Evolutionary conservation across 2,888 invertebrate species (phyloP).

Genomic region (Pterobdella sp.): DNA sequence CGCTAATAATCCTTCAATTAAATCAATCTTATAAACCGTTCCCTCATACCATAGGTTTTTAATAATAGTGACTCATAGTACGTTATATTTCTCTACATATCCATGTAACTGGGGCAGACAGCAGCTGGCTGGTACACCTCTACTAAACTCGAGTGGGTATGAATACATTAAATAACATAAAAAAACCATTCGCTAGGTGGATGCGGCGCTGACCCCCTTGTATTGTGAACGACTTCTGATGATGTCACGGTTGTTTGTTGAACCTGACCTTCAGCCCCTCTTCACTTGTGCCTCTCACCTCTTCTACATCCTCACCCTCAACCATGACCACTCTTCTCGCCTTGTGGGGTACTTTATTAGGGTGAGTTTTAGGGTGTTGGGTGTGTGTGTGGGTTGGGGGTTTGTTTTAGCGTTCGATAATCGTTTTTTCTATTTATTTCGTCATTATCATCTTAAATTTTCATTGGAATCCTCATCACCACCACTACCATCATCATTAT

Average conservation of each 20-base stretch:
- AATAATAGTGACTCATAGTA: no score
- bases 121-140: no score
- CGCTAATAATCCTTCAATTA: no score
- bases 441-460: no score
- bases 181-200: constrained; percentile 15
- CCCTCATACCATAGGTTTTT: no score
- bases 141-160: no score
- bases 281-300: constrained; percentile 22
- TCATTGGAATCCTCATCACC: no score
- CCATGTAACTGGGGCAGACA: no score
- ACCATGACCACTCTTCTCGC: constrained; percentile 4
- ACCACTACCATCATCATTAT: no score
- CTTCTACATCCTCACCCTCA: constrained; percentile 22
- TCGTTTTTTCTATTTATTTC: background rate
- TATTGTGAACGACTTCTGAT: constrained; percentile 19
- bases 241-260: constrained; percentile 18
- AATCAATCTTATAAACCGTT: no score
- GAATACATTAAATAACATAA: no score
- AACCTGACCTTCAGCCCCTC: constrained; percentile 21
- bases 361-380: background rate
- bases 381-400: background rate
- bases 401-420: background rate
- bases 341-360: constrained; percentile 26
- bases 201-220: background rate
- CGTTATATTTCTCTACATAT: no score